Conservation (phyloP, 1,140 invertebrate genomes). For the Cardiocondyla obscurior region DNA sequence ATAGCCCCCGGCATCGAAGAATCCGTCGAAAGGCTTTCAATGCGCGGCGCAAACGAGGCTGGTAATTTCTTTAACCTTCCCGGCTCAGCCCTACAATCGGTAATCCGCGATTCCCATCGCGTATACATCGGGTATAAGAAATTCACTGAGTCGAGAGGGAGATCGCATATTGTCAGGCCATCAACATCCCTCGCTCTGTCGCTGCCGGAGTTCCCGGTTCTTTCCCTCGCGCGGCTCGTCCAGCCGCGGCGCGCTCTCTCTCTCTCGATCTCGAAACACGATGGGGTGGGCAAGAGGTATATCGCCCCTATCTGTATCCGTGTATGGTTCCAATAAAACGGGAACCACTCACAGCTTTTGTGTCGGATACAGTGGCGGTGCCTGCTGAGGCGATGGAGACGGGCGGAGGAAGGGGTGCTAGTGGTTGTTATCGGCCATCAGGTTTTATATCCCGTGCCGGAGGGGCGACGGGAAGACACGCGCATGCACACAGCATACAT, state of each 20-base stretch:
- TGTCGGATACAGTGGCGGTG: conserved; percentile 80
- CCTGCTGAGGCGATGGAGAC: conserved; percentile 39
- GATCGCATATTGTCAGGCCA: conserved; percentile 79
- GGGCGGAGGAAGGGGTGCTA: conserved; percentile 72
- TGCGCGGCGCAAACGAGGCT: conserved; percentile 66
- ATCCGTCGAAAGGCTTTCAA: conserved; percentile 18
- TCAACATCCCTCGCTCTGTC: conserved; percentile 68
- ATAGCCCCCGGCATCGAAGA: not conserved
- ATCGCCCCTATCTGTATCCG: conserved; percentile 79
- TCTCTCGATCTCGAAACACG: conserved; percentile 55
- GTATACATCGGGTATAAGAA: conserved; percentile 66
- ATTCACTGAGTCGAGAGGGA: conserved; percentile 72
- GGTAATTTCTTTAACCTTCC: conserved; percentile 70
- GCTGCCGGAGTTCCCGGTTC: conserved; percentile 39
- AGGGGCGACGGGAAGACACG: conserved; percentile 34
- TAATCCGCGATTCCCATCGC: conserved; percentile 56
- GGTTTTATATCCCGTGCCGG: conserved; percentile 83
- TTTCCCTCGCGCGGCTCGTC: conserved; percentile 33
- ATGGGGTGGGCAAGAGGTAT: conserved; percentile 41
- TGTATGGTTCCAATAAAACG: conserved; percentile 84
- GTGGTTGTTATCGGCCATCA: conserved; percentile 85
- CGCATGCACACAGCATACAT: not conserved
- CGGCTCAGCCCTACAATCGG: conserved; percentile 32
- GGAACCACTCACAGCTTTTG: conserved; percentile 84
- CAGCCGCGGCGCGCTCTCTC: conserved; percentile 49